Percentiles rank a stretch among this genome's conserved stretches.
These are phyloP conservation scores for Molorchus minor DNA, from an alignment of 2,888 invertebrate genomes.

Conservation along the genomic window DNA sequence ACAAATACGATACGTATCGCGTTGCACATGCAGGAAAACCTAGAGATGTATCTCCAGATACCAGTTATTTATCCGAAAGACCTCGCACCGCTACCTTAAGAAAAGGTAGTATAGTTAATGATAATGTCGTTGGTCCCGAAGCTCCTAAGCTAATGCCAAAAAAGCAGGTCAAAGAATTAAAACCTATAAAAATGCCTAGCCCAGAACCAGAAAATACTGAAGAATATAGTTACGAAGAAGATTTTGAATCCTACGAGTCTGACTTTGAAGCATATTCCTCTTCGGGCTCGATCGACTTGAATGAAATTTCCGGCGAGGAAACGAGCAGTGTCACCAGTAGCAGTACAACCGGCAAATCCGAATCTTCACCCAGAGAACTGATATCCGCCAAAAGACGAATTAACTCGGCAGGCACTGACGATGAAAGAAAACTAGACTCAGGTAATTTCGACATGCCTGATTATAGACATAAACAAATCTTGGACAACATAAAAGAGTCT, in stretches of 20 bases:
- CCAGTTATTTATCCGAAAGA: slow-evolving; percentile 50
- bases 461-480: slow-evolving; percentile 55
- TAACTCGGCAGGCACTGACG: slow-evolving; percentile 56
- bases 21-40: slow-evolving; percentile 2
- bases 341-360: slow-evolving; percentile 33
- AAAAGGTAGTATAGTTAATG: slow-evolving; percentile 57
- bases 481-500: slow-evolving; percentile 62
- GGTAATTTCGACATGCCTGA: slow-evolving; percentile 67
- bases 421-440: slow-evolving; percentile 68
- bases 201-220: slow-evolving; percentile 32
- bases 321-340: slow-evolving; percentile 42
- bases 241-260: slow-evolving; percentile 69
- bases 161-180: slow-evolving; percentile 15
- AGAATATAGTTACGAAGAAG: slow-evolving; percentile 64
- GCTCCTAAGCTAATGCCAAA: slow-evolving; percentile 37
- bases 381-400: slow-evolving; percentile 28
- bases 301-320: slow-evolving; percentile 38
- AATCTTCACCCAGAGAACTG: slow-evolving; percentile 22
- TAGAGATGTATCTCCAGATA: slow-evolving; percentile 43
- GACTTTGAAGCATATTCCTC: slow-evolving; percentile 65
- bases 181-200: slow-evolving; percentile 13
- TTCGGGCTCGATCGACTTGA: slow-evolving; percentile 41
- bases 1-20: background rate
- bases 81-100: slow-evolving; percentile 60
- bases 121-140: slow-evolving; percentile 57